Base-by-base conservation (phyloP, 2,113 vertebrate genomes). In the Leptobrachium ailaonicum region DNA sequence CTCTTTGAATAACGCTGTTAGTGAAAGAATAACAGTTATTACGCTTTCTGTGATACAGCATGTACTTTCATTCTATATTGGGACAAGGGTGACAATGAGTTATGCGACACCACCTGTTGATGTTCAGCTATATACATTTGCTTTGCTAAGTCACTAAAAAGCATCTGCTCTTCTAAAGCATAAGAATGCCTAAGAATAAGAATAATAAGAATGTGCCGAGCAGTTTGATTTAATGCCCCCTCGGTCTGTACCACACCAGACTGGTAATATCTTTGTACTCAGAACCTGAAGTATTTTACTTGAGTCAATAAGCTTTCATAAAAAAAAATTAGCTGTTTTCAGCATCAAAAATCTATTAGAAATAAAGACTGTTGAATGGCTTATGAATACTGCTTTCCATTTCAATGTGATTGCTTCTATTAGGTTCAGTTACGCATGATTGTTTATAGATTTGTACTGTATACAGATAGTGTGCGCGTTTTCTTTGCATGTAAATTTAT, bases 341-440 rank as follows among this genome's bases (percentile, higher is more conserved):
- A 66, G 44, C 44, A 66, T 68, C 60, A 54, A 54, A 76, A 67
- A 67, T 76, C 75, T 56, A 76, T 76, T 56, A 76, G 45, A 56
- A 56, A 76, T 76, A 68, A 68, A 68, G 75, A 76, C 56, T 76
- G 75, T 20, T 76, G 47, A 41, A 76, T 56, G 75, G 64, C 40
- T 76, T 76, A 54, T 76, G 64, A 76, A 76, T 76, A 76, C 53
- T 68, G 64, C 64, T 68, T 76, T 76, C 64, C 64, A 76, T 68
- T 68, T 76, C 12, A 76, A 68, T 76, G 40, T 67, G 75, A 56
- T 68, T 76, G 32, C 64, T 76, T 67, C 75, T 68, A 56, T 76
- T 76, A 76, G 47, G 41, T 11, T 20, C 41, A 13, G 47, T 54
- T 32, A 42, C 20, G 47, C 75, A 68, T 76, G 63, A 50, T 41